Evolutionary conservation across 1,140 invertebrate species (phyloP).

Genomic region (Procambarus virginalis): DNA sequence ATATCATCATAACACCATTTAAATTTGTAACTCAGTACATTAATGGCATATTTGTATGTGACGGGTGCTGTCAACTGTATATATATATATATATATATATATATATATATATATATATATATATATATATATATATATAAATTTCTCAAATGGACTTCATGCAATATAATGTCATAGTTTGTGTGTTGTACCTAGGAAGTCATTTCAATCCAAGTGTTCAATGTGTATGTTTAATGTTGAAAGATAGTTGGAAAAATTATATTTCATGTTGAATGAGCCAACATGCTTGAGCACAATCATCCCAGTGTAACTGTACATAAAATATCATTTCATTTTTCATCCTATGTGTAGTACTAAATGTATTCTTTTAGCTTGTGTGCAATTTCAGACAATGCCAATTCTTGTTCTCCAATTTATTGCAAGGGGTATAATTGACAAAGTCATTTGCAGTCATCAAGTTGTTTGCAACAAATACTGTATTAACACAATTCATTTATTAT

Average conservation of each 20-base stretch:
- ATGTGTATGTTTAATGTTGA: conserved; percentile 46
- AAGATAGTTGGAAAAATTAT: conserved; percentile 22
- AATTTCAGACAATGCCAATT: neutral
- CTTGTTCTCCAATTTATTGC: conserved; percentile 14
- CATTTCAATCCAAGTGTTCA: conserved; percentile 37
- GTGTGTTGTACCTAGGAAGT: conserved; percentile 16
- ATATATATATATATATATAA: no score
- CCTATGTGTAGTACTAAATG: conserved; percentile 29
- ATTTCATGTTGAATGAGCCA: conserved; percentile 36
- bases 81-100: no score
- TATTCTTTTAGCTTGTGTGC: conserved; percentile 22
- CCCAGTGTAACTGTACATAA: conserved; percentile 54
- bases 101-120: no score
- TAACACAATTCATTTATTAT: conserved; percentile 35
- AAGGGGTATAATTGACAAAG: conserved; percentile 21
- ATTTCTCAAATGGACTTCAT: neutral
- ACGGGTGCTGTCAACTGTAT: neutral
- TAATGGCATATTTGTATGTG: neutral
- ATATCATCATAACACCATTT: neutral
- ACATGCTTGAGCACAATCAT: conserved; percentile 62
- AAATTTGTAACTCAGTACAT: neutral
- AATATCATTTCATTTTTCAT: conserved; percentile 51
- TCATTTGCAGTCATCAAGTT: conserved; percentile 4
- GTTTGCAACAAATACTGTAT: neutral
- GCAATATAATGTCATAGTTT: conserved; percentile 19